Evolutionary conservation across 2,888 invertebrate genomes (phyloP).

Genomic region (Prosapia bicincta): DNA sequence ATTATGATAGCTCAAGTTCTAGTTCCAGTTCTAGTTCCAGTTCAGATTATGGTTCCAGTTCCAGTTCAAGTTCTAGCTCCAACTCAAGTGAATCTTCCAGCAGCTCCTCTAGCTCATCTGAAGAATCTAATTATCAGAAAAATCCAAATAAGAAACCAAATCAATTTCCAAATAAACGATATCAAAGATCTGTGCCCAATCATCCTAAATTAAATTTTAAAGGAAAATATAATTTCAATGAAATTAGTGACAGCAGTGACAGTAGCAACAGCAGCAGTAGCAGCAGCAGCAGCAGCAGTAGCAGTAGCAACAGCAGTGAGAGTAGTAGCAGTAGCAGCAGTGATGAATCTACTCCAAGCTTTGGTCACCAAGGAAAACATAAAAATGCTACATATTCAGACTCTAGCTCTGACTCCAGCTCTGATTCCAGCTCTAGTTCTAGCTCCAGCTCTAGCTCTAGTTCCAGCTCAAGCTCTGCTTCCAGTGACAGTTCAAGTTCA

Average conservation of each 20-base stretch:
- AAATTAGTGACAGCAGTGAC: constrained; percentile 24
- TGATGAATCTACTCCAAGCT: too few species aligned
- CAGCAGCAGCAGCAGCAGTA: background rate
- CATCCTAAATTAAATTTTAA: background rate
- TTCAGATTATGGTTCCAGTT: constrained; percentile 29
- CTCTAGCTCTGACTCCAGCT: constrained; percentile 31
- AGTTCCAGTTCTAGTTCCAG: constrained; percentile 32
- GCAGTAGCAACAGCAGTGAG: background rate
- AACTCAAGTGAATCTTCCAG: background rate
- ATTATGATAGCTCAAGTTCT: constrained; percentile 31
- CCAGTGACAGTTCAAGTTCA: constrained; percentile 43
- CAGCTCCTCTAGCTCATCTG: background rate
- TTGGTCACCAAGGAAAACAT: too few species aligned
- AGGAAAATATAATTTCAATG: background rate
- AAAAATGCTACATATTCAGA: too few species aligned
- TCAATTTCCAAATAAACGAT: background rate
- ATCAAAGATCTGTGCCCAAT: background rate
- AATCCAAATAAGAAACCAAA: background rate
- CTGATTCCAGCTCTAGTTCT: constrained; percentile 30
- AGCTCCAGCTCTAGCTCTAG: constrained; percentile 31
- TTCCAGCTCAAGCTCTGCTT: constrained; percentile 35
- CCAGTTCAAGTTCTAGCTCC: constrained; percentile 21
- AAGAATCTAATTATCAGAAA: background rate
- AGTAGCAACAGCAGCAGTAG: background rate
- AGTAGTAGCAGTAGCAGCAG: constrained; percentile 23